Evolutionary conservation across 2,888 invertebrate species (phyloP).

Genomic region (Gonocerus acuteangulatus): DNA sequence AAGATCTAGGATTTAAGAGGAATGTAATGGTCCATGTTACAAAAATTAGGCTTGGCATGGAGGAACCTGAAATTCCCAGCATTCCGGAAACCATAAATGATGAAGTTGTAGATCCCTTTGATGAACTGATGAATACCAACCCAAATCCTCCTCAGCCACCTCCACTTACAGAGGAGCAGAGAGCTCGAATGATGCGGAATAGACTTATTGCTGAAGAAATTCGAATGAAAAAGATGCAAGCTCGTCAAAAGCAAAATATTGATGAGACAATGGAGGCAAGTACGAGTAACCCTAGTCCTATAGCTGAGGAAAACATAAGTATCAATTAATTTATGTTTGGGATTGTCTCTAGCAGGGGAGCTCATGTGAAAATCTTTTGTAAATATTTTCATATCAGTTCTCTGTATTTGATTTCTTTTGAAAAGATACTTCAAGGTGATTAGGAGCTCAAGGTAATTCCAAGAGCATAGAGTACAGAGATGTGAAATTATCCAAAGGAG

Average conservation of each 20-base stretch:
- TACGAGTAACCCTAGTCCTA: too few relatives aligned
- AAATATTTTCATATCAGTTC: too few relatives aligned
- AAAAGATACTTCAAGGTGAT: too few relatives aligned
- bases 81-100: constrained; percentile 46
- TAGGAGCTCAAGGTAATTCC: too few relatives aligned
- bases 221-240: constrained; percentile 49
- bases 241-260: constrained; percentile 36
- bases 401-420: too few relatives aligned
- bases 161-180: constrained; percentile 53
- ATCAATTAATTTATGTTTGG: too few relatives aligned
- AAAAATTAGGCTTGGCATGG: constrained; percentile 55
- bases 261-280: too few relatives aligned
- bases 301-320: too few relatives aligned
- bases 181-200: constrained; percentile 61
- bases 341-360: too few relatives aligned
- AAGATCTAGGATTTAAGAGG: constrained; percentile 74
- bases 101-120: constrained; percentile 41
- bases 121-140: constrained; percentile 25
- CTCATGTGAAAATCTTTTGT: too few relatives aligned
- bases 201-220: constrained; percentile 57
- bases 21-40: constrained; percentile 36
- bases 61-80: constrained; percentile 41
- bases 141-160: constrained; percentile 1
- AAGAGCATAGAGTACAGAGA: too few relatives aligned
- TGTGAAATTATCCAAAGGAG: too few relatives aligned